Evolutionary conservation across 2,888 invertebrate genomes (phyloP).

Genomic region (Tanytarsus gracilentus): DNA sequence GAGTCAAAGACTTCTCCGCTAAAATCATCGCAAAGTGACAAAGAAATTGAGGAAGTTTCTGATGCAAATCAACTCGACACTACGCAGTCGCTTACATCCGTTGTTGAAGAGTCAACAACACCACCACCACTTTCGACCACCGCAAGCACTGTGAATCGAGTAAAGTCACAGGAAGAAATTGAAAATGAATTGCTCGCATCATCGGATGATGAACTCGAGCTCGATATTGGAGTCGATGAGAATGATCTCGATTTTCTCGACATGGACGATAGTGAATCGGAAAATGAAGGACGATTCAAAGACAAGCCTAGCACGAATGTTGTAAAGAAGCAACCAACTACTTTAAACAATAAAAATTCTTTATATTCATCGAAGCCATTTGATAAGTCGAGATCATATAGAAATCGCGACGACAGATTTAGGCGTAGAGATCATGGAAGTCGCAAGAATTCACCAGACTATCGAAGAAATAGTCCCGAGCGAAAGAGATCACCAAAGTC

Average conservation of each 20-base stretch:
- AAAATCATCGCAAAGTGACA: too few species aligned
- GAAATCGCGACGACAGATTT: too few species aligned
- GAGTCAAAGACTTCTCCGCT: too few species aligned
- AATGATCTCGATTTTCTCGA: conserved; percentile 33
- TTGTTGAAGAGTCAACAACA: background rate
- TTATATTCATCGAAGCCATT: too few species aligned
- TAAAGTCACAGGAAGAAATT: conserved; percentile 28
- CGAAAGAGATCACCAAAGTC: too few species aligned
- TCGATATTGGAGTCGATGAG: conserved; percentile 30
- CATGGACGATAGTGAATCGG: conserved; percentile 34
- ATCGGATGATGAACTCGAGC: conserved; percentile 30
- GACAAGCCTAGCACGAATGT: background rate
- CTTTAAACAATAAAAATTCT: conserved; percentile 5
- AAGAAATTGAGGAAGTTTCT: background rate
- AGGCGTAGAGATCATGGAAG: too few species aligned
- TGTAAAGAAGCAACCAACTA: conserved; percentile 16
- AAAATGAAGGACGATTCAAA: conserved; percentile 33
- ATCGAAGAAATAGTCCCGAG: conserved; percentile 26
- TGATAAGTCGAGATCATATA: too few species aligned
- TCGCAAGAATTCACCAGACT: too few species aligned
- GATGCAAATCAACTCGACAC: background rate
- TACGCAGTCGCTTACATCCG: background rate
- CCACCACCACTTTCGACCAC: background rate
- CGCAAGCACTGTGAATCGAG: too few species aligned
- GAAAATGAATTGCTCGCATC: conserved; percentile 29